phyloP scores from a whole-genome alignment of 2,113 vertebrate species.

The Lampris incognitus region DNA sequence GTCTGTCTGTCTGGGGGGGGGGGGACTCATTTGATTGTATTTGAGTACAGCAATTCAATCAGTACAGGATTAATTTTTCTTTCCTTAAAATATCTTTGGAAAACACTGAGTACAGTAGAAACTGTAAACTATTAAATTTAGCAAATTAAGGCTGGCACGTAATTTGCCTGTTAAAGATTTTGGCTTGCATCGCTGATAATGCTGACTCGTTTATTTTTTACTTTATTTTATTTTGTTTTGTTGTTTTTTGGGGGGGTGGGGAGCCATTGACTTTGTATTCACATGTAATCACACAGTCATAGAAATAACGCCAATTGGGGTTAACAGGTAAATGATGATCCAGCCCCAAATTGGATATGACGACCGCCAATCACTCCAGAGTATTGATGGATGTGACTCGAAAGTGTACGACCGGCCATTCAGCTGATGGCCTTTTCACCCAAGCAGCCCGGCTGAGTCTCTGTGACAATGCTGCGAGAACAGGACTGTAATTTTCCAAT shows the following conservation, averaged over 20 bases:
- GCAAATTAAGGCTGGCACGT: not conserved
- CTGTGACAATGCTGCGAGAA: constrained; percentile 58
- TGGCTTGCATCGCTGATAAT: too few relatives aligned
- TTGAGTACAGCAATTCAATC: not conserved
- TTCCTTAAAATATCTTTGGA: not conserved
- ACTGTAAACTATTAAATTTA: not conserved
- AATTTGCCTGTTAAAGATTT: not conserved
- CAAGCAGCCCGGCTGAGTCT: constrained; percentile 58
- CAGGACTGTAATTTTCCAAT: constrained; percentile 82
- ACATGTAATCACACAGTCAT: not conserved
- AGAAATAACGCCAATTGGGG: constrained; percentile 1
- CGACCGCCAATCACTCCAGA: constrained; percentile 50
- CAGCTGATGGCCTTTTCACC: constrained; percentile 64
- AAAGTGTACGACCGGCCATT: constrained; percentile 52
- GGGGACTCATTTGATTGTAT: not conserved
- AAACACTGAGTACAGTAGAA: not conserved
- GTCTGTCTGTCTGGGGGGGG: not conserved
- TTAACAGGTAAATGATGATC: constrained; percentile 7
- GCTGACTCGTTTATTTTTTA: too few relatives aligned
- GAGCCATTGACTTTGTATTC: not conserved
- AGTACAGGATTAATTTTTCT: not conserved
- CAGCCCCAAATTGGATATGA: constrained; percentile 19
- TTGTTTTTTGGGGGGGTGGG: too few relatives aligned
- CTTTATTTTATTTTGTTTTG: too few relatives aligned
- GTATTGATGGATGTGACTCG: constrained; percentile 24